Evolutionary conservation across 2,113 vertebrate species (phyloP), one percentile per base, ranked within the genome.

Genomic region (Cariama cristata): DNA sequence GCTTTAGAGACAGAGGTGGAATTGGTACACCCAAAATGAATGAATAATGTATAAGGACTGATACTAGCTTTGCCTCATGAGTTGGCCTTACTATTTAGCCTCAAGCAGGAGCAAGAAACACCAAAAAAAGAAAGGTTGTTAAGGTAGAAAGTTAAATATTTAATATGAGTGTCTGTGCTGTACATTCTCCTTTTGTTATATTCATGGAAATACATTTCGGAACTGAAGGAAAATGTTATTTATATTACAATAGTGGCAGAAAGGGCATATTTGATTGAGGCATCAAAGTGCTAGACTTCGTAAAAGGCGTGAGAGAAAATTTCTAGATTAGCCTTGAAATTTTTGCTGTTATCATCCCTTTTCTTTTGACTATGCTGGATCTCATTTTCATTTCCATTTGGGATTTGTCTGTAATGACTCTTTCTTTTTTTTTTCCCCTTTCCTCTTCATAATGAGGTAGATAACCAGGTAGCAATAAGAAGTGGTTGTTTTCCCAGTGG

Each of bases 21-120:
- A 90, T 82, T 79, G 77, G 53, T 79, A 79, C 64, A 62, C 92
- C 74, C 90, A 71, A 96, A 96, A 86, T 52, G 59, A 62, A 60
- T 89, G 26, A 88, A 95, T 97, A 91, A 94, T 96, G 79, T 79
- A 96, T 91, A 79, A 93, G 27, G 33, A 62, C 66, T 94, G 90
- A 76, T 88, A 45, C 44, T 27, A 89, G 44, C 60, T 90, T 94
- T 89, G 73, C 69, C 66, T 91, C 77, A 16, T 75, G 69, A 72
- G n/a, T 58, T 95, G 90, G 69, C 92, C 79, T 87, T 75, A 56
- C 90, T 95, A 8, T 87, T 96, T 97, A 87, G 89, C 93, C 93
- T 95, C 58, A 52, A 90, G 93, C 91, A 93, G 89, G 75, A 95
- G 62, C 69, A 93, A 94, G 87, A 91, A 96, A 94, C 24, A 90